These are phyloP conservation scores for Drosophila emarginata DNA, from an alignment of 2,888 invertebrate species.

Conservation along the genomic window DNA sequence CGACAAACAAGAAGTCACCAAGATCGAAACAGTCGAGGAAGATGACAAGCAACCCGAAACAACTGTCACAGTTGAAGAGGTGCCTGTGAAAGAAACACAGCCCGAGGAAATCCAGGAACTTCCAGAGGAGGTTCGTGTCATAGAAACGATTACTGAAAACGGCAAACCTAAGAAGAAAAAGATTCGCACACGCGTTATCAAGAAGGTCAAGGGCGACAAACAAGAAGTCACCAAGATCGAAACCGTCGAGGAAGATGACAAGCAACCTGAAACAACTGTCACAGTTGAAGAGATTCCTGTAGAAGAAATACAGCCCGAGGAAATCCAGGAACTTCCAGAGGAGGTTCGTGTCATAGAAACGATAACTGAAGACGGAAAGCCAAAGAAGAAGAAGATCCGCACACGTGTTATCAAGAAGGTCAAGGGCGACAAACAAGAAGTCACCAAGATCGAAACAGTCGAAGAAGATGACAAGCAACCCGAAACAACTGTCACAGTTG, in stretches of 20 bases:
- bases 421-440: conserved; percentile 41
- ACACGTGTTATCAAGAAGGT: conserved; percentile 46
- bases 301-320: conserved; percentile 4
- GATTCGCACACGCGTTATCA: conserved; percentile 26
- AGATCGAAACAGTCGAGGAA: conserved; percentile 23
- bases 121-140: conserved; percentile 8
- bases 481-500: conserved; percentile 27
- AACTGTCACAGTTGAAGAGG: conserved; percentile 16
- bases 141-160: conserved; percentile 18
- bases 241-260: conserved; percentile 19
- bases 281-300: conserved; percentile 10
- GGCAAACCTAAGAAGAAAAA: conserved; percentile 26
- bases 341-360: conserved; percentile 37
- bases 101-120: conserved; percentile 15
- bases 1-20: conserved; percentile 30
- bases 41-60: conserved; percentile 24
- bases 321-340: conserved; percentile 34
- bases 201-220: conserved; percentile 30
- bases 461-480: conserved; percentile 29
- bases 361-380: conserved; percentile 33
- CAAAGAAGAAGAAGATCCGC: conserved; percentile 42
- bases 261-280: conserved; percentile 11
- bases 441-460: conserved; percentile 28
- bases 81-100: conserved; percentile 11
- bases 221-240: conserved; percentile 29